Base-by-base conservation (phyloP, 2,797 vertebrate genomes). In the Coregonus suidteri region DNA sequence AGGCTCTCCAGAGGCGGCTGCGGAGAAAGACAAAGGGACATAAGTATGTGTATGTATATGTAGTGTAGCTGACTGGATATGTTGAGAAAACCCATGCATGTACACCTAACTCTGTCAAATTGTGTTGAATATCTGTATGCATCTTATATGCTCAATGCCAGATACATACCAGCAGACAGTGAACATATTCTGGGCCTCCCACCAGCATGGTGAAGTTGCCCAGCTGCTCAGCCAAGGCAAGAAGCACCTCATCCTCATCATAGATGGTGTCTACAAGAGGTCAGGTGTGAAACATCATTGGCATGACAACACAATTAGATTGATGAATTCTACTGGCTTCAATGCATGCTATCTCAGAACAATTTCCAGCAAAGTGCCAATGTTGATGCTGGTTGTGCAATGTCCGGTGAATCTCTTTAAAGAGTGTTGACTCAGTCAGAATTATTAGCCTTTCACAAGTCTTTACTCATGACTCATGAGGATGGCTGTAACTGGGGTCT, bases 131-230 rank as follows among this genome's bases (percentile, higher is more conserved):
- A 30, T 65, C n/a, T 65, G n/a, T 65, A 54, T 54, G 56, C 56
- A 6, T 59, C 56, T 59, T 18, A n/a, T n/a, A n/a, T 59, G 56
- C 20, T 62, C 15, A 62, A 16, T 62, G 7, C 0, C n/a, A 62
- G 2, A 30, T 75, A 88, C 92, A 88, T 89, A 96, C 95, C 93
- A 96, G 87, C 37, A 96, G 95, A 90, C 95, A 96, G 88, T 96
- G 94, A 69, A 96, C 95, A 37, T 93, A 96, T 78, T 96, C 95
- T 0, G 95, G 94, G 2, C 95, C 95, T 78, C 95, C 95, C 74
- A 96, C 95, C 88, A 96, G 86, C 89, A 94, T 92, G 34, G 95
- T 96, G 90, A 96, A 96, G 90, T 94, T 96, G 71, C 95, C 95
- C 77, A 96, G 92, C 90, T 96, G 95, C 82, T 96, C 95, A 65